These are phyloP conservation scores for Phragmatobia fuliginosa DNA, from an alignment of 2,888 invertebrate genomes.

Conservation along the genomic window DNA sequence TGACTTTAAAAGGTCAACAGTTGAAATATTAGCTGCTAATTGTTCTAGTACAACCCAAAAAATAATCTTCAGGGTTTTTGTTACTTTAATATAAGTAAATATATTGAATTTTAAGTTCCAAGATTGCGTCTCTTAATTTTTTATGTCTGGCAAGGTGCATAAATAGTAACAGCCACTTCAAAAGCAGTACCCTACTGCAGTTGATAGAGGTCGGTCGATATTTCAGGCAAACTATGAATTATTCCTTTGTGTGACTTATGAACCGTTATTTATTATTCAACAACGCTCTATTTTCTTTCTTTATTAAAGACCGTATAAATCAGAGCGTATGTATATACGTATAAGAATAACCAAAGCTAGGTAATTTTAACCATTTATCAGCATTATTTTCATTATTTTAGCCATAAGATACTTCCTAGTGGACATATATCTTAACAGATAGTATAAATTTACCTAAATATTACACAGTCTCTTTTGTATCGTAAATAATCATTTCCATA, in stretches of 20 bases:
- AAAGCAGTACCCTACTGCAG: background rate
- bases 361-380: too few relatives aligned
- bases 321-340: background rate
- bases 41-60: background rate
- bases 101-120: background rate
- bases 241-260: slow-evolving; percentile 41
- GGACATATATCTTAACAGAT: too few relatives aligned
- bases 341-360: background rate
- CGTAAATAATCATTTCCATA: background rate
- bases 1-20: background rate
- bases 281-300: background rate
- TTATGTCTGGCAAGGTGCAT: background rate
- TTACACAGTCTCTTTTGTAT: too few relatives aligned
- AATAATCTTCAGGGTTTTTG: background rate
- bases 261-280: background rate
- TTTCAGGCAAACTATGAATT: slow-evolving; percentile 42
- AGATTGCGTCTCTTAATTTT: background rate
- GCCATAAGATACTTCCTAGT: too few relatives aligned
- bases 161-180: background rate
- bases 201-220: slow-evolving; percentile 38
- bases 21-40: background rate
- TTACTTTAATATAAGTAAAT: background rate
- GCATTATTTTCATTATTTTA: too few relatives aligned
- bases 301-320: too few relatives aligned
- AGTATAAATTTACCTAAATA: too few relatives aligned